Evolutionary conservation across 2,888 invertebrate species (phyloP), one percentile per base, ranked within the genome.

Genomic region (Dicyrtomina minuta): DNA sequence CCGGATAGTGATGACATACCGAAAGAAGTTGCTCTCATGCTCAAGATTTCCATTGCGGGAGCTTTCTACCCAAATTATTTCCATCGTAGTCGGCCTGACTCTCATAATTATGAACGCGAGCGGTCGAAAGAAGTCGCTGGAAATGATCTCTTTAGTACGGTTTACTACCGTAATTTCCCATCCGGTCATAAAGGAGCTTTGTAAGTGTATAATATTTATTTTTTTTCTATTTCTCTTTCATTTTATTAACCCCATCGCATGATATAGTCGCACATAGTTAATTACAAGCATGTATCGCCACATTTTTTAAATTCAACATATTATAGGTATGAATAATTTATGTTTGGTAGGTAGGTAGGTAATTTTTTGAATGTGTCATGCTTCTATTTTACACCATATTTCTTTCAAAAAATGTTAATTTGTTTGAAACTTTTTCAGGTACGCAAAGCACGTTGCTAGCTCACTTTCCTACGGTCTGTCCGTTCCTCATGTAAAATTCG

Each of bases 31-130:
- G 71, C 70, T 24, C 60, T 77, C 12, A 75, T 77, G 71, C 22
- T 77, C 2, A 77, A 77, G 90, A 81, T 92, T 49, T 85, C 90
- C 12, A 83, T 92, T 49, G 89, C 90, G 71, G 93, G 92, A 1
- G 95, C 96, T 0, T 95, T 95, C 82, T 97, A 95, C 83, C 97
- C 97, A 0, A 89, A 96, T 82, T 96, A 91, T 82, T 96, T 92
- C 82, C 82, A 89, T 27, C 85, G 87, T 46, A 80, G 83, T 13
- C 80, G 83, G 15, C 80, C 81, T 41, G 84, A 85, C 1, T 85
- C 85, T 64, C 84, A 86, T 67, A 81, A 84, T 0, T 85, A 88
- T 71, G 91, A 92, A 80, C 83, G 87, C 0, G 86, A 87, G 27
- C 87, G 90, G 0, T 86, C 88, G 3, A 88, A 87, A 76, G 80